Evolutionary conservation across 2,113 vertebrate species (phyloP), one percentile per base, ranked within the genome.

Genomic region (Piprites chloris): DNA sequence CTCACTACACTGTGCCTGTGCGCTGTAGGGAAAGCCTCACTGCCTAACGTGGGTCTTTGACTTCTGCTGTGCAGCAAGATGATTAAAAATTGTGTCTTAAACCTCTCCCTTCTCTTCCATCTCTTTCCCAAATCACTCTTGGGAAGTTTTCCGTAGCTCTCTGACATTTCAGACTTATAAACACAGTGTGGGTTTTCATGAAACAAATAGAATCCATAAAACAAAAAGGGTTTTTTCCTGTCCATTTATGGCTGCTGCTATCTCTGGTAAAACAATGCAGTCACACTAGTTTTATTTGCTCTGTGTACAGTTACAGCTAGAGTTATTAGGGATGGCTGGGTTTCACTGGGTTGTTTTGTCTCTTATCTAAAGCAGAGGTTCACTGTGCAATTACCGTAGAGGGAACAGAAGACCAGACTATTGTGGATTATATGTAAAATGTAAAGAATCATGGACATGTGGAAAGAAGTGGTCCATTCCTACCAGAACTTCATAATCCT

Each of bases 221-320:
- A 30, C 2, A 35, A 65, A 50, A 65, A 8, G 5, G 0, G 0
- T 13, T 13, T 3, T 20, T 50, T 58, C 26, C 37, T 53, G 3
- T 62, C 9, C 12, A 68, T 56, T 73, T 66, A 66, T 62, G 41
- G 14, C 23, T 87, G 27, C 13, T 12, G 47, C 24, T 66, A 4
- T 49, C 18, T 65, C 55, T 56, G 41, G 61, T 33, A 7, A 49
- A 72, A 44, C 24, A 53, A 33, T 14, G 37, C 0, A 1, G 27
- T 35, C 27, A 28, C 24, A 56, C 8, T 12, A 22, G 21, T 63
- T 85, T 75, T 67, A 59, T 72, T 83, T 85, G 28, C 9, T 71
- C n/a, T 1, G 0, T 63, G 21, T 52, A 56, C 8, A 33, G 20
- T 33, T 41, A 52, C 0, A 2, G 5, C 32, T 59, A 76, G 26